Base-by-base conservation (phyloP, 1,140 invertebrate genomes). In the Rhopalosiphum padi region DNA sequence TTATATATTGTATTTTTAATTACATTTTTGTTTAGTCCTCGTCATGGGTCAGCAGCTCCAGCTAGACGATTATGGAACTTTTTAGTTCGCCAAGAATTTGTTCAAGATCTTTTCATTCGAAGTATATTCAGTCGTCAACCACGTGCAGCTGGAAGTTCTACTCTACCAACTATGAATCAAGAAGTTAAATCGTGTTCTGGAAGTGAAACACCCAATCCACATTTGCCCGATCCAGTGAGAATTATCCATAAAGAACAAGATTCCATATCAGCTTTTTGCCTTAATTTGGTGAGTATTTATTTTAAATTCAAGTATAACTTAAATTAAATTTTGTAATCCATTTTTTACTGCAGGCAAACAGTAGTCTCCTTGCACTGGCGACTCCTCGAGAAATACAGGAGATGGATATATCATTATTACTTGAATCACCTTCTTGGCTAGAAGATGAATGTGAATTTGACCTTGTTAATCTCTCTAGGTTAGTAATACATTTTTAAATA, bases 171-270 rank as follows among this genome's bases (percentile, higher is more conserved):
- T 35, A 91, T 93, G 51, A 89, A 86, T 94, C 90, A 93, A 90
- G 94, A 94, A 83, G 87, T 90, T 25, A 94, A 94, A 51, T 94
- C 94, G 1, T 94, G 86, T 86, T 94, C 94, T n/a, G 95, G 94
- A 51, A 94, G 94, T 30, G 94, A 94, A 77, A 94, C 94, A 35
- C 93, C 93, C 35, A 96, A 95, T 88, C 95, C 96, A 94, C 96
- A 96, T 94, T 95, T 97, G 94, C 96, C 97, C 87, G 98, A 98
- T 94, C 97, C 98, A 82, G 98, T 99, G 93, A 96, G 99, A 94
- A 98, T 99, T 94, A 99, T 99, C 94, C 99, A 99, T 95, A 99
- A 99, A 96, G 99, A 99, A 95, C 99, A 99, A 96, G 99, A 99
- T 95, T 98, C 98, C 93, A 99, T 99, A 94, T 97, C 98, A 94